These are phyloP conservation scores for Vesta saturnalis DNA, from an alignment of 2,888 invertebrate genomes.

Conservation along the genomic window DNA sequence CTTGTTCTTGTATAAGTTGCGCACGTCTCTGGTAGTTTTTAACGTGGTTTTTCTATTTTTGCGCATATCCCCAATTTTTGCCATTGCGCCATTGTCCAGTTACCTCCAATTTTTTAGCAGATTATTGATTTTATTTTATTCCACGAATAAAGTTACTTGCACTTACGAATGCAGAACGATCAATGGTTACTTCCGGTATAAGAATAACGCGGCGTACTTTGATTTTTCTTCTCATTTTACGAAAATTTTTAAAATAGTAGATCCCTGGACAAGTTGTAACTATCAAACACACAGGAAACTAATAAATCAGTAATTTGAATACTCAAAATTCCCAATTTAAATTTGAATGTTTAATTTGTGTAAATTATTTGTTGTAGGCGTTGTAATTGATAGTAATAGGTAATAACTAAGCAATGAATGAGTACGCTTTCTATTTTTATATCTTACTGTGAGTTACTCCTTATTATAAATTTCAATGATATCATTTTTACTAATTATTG, in stretches of 20 bases:
- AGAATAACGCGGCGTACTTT: constrained; percentile 10
- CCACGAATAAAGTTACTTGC: constrained; percentile 32
- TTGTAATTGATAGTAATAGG: constrained; percentile 43
- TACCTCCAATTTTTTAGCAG: constrained; percentile 62
- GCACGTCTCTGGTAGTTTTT: constrained; percentile 56
- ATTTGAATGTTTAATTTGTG: constrained; percentile 38
- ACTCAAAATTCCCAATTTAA: constrained; percentile 25
- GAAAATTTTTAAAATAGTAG: neutral
- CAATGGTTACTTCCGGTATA: constrained; percentile 20
- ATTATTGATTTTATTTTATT: constrained; percentile 58
- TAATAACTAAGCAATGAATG: constrained; percentile 30
- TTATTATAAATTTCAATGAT: constrained; percentile 41
- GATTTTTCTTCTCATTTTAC: constrained; percentile 2
- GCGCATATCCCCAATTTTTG: constrained; percentile 62
- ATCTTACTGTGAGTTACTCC: constrained; percentile 52
- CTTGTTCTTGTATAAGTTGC: constrained; percentile 55
- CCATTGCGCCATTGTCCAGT: constrained; percentile 64
- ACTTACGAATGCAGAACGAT: constrained; percentile 32
- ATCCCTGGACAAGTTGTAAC: neutral
- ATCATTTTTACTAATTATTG: constrained; percentile 40
- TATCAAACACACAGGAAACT: constrained; percentile 13
- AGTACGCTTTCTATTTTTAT: constrained; percentile 55
- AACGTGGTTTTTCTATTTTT: constrained; percentile 58
- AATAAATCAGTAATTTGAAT: constrained; percentile 23
- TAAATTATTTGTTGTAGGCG: constrained; percentile 41